phyloP scores from a whole-genome alignment of 37 sponge, comb jelly and placozoan genomes.

The Agelas oroides region DNA sequence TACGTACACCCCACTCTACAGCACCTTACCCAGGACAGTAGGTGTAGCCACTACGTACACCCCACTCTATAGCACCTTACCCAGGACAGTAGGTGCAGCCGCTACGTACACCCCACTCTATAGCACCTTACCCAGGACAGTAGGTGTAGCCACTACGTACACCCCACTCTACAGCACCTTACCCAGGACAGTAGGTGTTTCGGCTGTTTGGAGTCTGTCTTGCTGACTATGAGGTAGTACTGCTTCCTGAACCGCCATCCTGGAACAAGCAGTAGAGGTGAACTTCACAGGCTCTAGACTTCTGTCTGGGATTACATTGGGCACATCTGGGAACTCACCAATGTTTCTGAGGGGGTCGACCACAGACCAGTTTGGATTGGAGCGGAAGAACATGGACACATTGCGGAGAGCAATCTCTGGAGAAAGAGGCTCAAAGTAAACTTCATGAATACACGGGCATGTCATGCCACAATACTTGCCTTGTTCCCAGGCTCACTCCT shows the following conservation, averaged over 20 bases:
- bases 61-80: no score
- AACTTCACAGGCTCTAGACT: background rate
- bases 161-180: no score
- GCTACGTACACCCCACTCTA: no score
- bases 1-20: no score
- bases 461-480: no score
- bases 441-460: no score
- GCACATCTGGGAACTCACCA: slow-evolving; percentile 27
- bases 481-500: no score
- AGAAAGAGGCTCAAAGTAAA: no score
- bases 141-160: no score
- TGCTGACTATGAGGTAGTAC: slow-evolving; percentile 73
- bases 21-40: background rate
- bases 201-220: slow-evolving; percentile 27
- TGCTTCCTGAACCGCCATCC: slow-evolving; percentile 87
- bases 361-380: slow-evolving; percentile 72
- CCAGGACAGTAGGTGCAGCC: no score
- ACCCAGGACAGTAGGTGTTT: slow-evolving; percentile 79
- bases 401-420: slow-evolving; percentile 77
- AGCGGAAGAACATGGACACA: slow-evolving; percentile 93
- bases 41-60: no score
- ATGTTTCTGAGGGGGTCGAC: slow-evolving; percentile 67
- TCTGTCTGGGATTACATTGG: background rate
- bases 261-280: background rate
- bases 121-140: no score